These are phyloP conservation scores for Ichneumoninae sp. DNA, from an alignment of 2,888 invertebrate species.

Conservation along the genomic window DNA sequence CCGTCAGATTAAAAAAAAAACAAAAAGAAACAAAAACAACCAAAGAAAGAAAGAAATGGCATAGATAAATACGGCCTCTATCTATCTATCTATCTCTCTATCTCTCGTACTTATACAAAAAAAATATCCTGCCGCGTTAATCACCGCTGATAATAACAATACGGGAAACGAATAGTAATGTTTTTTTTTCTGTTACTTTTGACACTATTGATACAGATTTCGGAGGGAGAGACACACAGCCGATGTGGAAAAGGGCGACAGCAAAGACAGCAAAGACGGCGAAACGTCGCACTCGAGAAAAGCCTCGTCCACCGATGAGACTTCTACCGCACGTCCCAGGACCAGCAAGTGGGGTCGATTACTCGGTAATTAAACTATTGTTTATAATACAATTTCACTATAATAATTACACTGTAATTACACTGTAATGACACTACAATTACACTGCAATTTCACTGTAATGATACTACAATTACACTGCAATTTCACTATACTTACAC, in stretches of 20 bases:
- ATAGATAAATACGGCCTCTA: conserved; percentile 40
- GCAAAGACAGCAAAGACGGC: conserved; percentile 82
- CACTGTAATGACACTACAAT: not conserved
- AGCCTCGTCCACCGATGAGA: conserved; percentile 85
- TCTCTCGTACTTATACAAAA: conserved; percentile 37
- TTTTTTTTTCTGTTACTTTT: conserved; percentile 51
- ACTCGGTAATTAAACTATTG: conserved; percentile 86
- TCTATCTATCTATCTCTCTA: conserved; percentile 36
- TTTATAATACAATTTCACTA: not conserved
- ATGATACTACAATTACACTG: not conserved
- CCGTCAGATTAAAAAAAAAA: conserved; percentile 25
- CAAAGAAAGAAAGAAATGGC: conserved; percentile 33
- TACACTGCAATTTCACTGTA: not conserved
- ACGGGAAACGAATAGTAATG: conserved; percentile 36
- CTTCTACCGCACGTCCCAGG: conserved; percentile 85
- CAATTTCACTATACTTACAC: no score
- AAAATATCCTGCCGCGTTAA: conserved; percentile 36
- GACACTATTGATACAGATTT: conserved; percentile 77
- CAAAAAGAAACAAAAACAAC: not conserved
- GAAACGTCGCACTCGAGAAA: conserved; percentile 85
- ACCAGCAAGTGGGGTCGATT: conserved; percentile 93
- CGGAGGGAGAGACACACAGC: conserved; percentile 82
- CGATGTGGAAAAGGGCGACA: conserved; percentile 88
- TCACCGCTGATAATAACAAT: conserved; percentile 31
- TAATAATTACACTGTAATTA: not conserved